Conservation (phyloP, 2,113 vertebrate genomes). For the Vombatus ursinus region DNA sequence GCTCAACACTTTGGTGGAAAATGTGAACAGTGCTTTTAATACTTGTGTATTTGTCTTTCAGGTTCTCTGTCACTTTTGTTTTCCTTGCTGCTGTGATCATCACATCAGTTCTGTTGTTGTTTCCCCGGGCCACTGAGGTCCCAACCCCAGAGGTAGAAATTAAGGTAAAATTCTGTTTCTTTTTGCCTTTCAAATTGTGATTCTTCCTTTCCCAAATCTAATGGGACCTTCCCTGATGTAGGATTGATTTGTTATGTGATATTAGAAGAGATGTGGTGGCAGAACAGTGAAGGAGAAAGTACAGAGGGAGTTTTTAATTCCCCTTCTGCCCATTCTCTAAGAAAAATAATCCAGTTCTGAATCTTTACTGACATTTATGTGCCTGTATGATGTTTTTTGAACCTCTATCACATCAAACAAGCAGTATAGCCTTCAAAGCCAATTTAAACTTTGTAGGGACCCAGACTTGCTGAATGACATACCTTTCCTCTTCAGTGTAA, state of each 20-base stretch:
- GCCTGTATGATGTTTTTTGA: background rate
- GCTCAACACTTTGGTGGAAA: background rate
- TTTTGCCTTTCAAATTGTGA: background rate
- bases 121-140: conserved; percentile 87
- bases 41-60: conserved; percentile 61
- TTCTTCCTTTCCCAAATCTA: background rate
- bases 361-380: background rate
- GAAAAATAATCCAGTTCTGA: background rate
- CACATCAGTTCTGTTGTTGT: conserved; percentile 86
- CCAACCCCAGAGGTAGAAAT: conserved; percentile 81
- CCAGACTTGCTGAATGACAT: background rate
- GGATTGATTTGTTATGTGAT: background rate
- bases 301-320: background rate
- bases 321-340: background rate
- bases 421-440: background rate
- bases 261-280: background rate
- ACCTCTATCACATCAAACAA: background rate
- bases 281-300: background rate
- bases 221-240: accelerated
- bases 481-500: too few relatives aligned
- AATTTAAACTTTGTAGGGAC: accelerated
- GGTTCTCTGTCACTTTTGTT: conserved; percentile 85
- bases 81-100: conserved; percentile 85
- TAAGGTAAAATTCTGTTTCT: conserved; percentile 82
- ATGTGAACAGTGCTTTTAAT: background rate